Evolutionary conservation across 2,113 vertebrate genomes (phyloP).

Genomic region (Petroica traversi): DNA sequence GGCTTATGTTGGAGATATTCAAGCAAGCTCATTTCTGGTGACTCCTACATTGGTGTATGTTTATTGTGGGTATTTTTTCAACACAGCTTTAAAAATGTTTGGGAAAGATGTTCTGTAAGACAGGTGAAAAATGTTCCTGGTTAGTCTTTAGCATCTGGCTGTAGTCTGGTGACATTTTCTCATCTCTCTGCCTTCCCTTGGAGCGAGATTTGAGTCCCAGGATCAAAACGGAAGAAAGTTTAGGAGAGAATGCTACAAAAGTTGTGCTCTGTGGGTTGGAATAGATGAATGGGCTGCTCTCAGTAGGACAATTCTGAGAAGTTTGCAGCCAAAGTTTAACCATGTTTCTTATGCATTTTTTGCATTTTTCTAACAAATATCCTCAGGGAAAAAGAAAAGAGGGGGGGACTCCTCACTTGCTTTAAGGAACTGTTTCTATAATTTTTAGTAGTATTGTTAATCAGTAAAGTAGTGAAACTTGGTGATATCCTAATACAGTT

Average conservation of each 20-base stretch:
- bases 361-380: not conserved
- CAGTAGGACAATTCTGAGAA: not conserved
- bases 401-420: rapidly evolving
- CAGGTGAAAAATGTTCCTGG: not conserved
- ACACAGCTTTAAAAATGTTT: not conserved
- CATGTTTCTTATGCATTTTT: not conserved
- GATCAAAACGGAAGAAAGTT: not conserved
- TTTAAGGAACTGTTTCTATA: not conserved
- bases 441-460: not conserved
- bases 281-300: not conserved
- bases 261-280: not conserved
- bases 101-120: not conserved
- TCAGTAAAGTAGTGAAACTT: not conserved
- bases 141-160: not conserved
- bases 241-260: not conserved
- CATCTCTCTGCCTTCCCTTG: not conserved
- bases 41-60: not conserved
- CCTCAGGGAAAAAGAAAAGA: not conserved
- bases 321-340: not conserved
- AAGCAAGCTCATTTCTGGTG: not conserved
- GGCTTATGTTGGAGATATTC: not conserved
- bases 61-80: not conserved
- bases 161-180: not conserved
- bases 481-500: not conserved
- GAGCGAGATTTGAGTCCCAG: not conserved